These are phyloP conservation scores for Phortica okadai DNA, from an alignment of 2,888 invertebrate species.

Conservation along the genomic window DNA sequence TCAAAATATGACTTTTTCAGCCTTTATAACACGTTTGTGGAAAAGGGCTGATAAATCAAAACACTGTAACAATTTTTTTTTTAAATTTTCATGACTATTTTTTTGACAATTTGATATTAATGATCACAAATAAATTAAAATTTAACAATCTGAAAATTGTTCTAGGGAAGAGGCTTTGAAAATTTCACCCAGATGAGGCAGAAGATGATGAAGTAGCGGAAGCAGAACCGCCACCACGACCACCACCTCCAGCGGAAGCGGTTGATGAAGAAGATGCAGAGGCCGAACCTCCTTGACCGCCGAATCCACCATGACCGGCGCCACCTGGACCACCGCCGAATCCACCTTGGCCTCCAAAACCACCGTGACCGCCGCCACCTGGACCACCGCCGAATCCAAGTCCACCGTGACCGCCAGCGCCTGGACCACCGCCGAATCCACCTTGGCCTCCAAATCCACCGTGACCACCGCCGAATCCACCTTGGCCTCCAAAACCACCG, in stretches of 20 bases:
- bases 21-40: no score
- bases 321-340: constrained; percentile 38
- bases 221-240: constrained; percentile 32
- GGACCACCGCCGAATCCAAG: neutral
- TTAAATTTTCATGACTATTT: neutral
- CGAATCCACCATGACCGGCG: constrained; percentile 27
- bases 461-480: constrained; percentile 20
- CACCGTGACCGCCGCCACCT: constrained; percentile 34
- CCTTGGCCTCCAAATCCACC: constrained; percentile 36
- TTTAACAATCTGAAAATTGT: neutral
- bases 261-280: constrained; percentile 28
- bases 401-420: constrained; percentile 31
- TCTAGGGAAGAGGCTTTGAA: neutral
- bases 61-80: no score
- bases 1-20: no score
- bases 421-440: constrained; percentile 36
- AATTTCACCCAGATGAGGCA: constrained; percentile 31
- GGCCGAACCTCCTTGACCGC: constrained; percentile 16
- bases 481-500: constrained; percentile 25
- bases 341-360: constrained; percentile 31
- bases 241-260: constrained; percentile 20
- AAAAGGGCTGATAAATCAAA: no score
- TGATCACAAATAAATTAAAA: constrained; percentile 11
- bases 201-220: constrained; percentile 42
- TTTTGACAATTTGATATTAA: neutral